Percentiles rank a stretch among this genome's conserved stretches.
Evolutionary conservation across 1,140 invertebrate genomes (phyloP).

Genomic region (Tetramorium parvispinum): DNA sequence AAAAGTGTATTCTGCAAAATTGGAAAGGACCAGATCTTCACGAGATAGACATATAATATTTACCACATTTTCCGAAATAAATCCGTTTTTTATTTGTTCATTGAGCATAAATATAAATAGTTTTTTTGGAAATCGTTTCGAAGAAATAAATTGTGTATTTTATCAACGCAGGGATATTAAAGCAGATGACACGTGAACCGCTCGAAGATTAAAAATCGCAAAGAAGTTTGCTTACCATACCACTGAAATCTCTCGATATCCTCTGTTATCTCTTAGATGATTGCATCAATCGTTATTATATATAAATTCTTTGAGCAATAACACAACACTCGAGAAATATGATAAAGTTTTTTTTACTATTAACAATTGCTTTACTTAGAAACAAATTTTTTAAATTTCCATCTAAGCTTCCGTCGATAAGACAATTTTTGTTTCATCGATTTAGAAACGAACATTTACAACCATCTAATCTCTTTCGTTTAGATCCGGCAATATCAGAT

Average conservation of each 20-base stretch:
- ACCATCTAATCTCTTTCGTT: neutral
- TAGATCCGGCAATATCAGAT: conserved; percentile 2
- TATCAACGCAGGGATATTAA: neutral
- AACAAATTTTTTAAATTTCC: neutral
- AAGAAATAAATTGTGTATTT: neutral
- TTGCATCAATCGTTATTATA: neutral
- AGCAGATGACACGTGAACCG: neutral
- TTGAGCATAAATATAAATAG: neutral
- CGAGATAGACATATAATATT: neutral
- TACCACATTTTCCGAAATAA: neutral
- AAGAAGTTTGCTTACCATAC: neutral
- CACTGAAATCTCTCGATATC: neutral
- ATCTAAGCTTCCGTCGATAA: neutral
- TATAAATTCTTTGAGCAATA: conserved; percentile 4
- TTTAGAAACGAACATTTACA: neutral
- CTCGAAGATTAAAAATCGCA: neutral
- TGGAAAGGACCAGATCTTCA: neutral
- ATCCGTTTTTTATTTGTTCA: neutral
- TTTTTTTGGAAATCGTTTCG: neutral
- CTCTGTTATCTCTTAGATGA: conserved; percentile 7
- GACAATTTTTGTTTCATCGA: neutral
- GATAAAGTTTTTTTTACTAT: neutral
- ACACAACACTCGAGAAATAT: neutral
- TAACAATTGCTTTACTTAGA: neutral
- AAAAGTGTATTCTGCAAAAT: neutral